Evolutionary conservation across 2,113 vertebrate genomes (phyloP).

Genomic region (Eudyptes chrysolophus): DNA sequence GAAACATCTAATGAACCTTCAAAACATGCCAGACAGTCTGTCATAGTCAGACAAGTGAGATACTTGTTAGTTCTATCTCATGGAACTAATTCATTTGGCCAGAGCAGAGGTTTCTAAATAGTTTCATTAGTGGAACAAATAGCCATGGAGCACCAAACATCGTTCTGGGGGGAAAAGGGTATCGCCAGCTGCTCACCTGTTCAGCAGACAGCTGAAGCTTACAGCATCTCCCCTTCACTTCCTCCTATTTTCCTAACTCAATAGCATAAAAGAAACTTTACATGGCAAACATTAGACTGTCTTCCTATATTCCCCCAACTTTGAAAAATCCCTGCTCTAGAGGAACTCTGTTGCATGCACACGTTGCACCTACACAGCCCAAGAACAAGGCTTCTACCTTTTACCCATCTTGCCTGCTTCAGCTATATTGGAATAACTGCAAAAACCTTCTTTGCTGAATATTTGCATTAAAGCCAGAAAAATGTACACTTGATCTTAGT

Average conservation of each 20-base stretch:
- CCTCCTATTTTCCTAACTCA: background rate
- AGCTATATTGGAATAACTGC: fast-evolving
- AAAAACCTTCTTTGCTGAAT: background rate
- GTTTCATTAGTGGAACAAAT: background rate
- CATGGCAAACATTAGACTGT: fast-evolving
- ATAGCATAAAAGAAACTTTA: background rate
- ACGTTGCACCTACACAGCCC: background rate
- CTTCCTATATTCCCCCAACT: background rate
- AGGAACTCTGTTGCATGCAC: background rate
- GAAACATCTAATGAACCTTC: background rate
- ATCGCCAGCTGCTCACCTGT: background rate
- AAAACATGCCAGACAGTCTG: background rate
- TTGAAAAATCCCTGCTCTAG: too few relatives aligned
- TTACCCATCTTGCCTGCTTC: background rate
- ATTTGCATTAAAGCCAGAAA: background rate
- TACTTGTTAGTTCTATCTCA: background rate
- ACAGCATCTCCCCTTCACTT: background rate
- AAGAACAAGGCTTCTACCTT: background rate
- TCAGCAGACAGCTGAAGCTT: background rate
- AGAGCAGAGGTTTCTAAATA: background rate
- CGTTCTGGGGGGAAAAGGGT: fast-evolving
- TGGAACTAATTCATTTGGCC: background rate
- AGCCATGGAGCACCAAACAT: background rate
- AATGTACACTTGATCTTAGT: background rate
- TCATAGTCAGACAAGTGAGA: background rate